Conservation (phyloP, 2,797 vertebrate genomes). For the Periparus ater region DNA sequence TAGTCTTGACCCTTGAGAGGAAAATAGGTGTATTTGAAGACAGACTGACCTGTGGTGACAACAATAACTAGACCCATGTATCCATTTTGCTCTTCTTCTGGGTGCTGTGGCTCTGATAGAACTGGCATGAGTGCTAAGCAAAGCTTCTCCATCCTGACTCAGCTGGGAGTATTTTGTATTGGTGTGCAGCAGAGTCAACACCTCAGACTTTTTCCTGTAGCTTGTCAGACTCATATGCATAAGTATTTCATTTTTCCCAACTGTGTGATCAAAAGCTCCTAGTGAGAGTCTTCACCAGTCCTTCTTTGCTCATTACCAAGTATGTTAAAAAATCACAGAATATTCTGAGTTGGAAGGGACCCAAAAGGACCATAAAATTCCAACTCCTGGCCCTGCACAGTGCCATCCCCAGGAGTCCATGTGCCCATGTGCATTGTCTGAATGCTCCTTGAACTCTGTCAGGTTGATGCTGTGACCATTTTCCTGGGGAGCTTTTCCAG, state of each 20-base stretch:
- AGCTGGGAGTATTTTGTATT: background rate
- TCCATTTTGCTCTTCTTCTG: background rate
- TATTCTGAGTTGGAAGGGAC: background rate
- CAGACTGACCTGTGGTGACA: background rate
- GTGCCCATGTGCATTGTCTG: background rate
- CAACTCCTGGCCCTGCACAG: background rate
- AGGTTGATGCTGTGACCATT: background rate
- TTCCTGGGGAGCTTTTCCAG: background rate
- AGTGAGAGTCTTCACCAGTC: background rate
- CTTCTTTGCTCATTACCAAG: background rate
- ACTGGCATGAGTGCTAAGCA: background rate
- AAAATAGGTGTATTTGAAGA: background rate
- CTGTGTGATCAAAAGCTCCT: background rate
- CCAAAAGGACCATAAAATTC: background rate
- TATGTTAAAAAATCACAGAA: background rate
- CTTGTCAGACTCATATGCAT: background rate
- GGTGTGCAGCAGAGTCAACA: background rate
- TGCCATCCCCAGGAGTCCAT: background rate
- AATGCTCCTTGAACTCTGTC: fast-evolving
- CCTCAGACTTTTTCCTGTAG: background rate
- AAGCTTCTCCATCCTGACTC: background rate
- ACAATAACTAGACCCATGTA: background rate
- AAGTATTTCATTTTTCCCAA: background rate
- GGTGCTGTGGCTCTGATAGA: background rate
- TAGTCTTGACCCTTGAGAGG: background rate